A percentile compares a stretch with the other conserved stretches of the same genome.
phyloP scores from a whole-genome alignment of 2,797 vertebrate species.

The Crossoptilon crossoptilon region DNA sequence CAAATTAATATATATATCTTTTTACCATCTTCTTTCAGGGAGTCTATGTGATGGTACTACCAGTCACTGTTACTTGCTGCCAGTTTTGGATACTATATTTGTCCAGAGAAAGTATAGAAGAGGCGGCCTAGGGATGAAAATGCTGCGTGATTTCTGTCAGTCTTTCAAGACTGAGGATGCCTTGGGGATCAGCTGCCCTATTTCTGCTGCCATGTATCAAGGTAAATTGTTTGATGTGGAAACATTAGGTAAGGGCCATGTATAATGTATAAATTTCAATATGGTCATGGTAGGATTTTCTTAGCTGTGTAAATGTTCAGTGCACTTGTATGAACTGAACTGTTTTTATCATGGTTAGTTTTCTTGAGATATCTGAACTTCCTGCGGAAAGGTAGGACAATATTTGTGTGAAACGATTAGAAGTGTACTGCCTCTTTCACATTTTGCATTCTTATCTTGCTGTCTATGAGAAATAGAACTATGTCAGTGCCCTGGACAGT shows the following conservation, averaged over 20 bases:
- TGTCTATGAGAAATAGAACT: not conserved
- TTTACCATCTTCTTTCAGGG: slow-evolving; percentile 77
- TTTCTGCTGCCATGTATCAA: slow-evolving; percentile 89
- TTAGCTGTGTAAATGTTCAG: not conserved
- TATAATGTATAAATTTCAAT: slow-evolving; percentile 19
- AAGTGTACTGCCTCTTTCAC: not conserved
- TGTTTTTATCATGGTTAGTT: not conserved
- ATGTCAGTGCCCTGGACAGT: not conserved
- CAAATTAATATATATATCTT: not conserved
- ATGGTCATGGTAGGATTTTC: not conserved
- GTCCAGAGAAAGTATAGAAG: slow-evolving; percentile 83
- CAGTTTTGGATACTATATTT: slow-evolving; percentile 90
- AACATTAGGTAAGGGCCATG: not conserved
- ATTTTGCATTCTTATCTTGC: not conserved
- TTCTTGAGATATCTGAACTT: slow-evolving; percentile 32
- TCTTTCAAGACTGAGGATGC: slow-evolving; percentile 82
- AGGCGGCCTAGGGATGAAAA: slow-evolving; percentile 85
- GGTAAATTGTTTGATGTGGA: slow-evolving; percentile 77
- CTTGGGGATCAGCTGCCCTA: slow-evolving; percentile 89
- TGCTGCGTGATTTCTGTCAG: slow-evolving; percentile 90
- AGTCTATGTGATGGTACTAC: slow-evolving; percentile 82
- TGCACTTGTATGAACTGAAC: slow-evolving; percentile 7
- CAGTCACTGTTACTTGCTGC: slow-evolving; percentile 85
- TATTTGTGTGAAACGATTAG: slow-evolving; percentile 8
- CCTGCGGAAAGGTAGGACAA: not conserved